These are phyloP conservation scores for Chymomyza procnemis DNA, from an alignment of 2,888 invertebrate species.

Conservation along the genomic window DNA sequence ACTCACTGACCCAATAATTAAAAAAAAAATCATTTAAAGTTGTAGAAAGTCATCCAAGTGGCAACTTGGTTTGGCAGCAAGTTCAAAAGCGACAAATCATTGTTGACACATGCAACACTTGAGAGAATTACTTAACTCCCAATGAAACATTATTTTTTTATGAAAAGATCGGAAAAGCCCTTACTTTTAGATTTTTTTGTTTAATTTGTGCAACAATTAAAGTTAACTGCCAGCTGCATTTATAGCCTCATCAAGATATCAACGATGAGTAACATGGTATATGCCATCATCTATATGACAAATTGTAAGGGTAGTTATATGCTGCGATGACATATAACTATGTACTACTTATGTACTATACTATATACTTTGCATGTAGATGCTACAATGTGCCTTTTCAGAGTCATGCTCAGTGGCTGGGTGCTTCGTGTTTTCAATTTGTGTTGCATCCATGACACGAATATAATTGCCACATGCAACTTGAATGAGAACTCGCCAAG, in stretches of 20 bases:
- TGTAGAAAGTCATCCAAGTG: background rate
- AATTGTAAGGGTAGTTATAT: conserved; percentile 40
- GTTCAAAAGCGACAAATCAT: background rate
- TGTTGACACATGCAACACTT: background rate
- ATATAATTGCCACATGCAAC: conserved; percentile 51
- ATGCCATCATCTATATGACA: conserved; percentile 37
- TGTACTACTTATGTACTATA: no score
- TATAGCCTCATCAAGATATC: conserved; percentile 41
- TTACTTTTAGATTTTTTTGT: conserved; percentile 17
- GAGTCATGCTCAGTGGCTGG: background rate
- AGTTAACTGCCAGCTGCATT: conserved; percentile 20
- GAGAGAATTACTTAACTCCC: background rate
- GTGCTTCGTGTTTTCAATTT: conserved; percentile 62
- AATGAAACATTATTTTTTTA: conserved; percentile 21
- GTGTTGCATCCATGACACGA: conserved; percentile 31
- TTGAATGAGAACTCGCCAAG: conserved; percentile 12
- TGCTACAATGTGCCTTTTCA: background rate
- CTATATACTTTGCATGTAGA: background rate
- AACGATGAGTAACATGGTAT: conserved; percentile 42
- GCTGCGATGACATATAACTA: background rate
- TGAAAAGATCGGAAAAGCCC: conserved; percentile 5
- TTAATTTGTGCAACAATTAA: conserved; percentile 67
- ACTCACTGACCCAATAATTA: background rate
- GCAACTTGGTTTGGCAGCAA: background rate
- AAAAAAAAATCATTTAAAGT: background rate